Conservation (phyloP, 2,888 invertebrate genomes). For the Ceriagrion tenellum region DNA sequence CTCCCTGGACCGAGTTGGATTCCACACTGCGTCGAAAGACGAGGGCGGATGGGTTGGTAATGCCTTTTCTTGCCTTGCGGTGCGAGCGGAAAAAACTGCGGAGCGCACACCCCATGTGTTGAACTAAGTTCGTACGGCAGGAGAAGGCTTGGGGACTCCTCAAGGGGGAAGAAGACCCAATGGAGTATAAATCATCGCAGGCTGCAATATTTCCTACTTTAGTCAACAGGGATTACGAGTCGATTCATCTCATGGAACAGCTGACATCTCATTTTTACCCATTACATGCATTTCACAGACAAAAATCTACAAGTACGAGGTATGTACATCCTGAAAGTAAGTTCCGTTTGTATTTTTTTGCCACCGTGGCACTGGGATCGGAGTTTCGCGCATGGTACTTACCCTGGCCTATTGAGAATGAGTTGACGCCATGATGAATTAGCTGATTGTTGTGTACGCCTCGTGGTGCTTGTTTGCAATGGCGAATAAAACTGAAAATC, state of each 20-base stretch:
- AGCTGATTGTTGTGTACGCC: no score
- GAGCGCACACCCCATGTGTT: not conserved
- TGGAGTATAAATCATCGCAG: not conserved
- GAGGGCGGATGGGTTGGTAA: not conserved
- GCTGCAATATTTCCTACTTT: not conserved
- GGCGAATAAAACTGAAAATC: no score
- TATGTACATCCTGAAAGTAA: no score
- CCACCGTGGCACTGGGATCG: no score
- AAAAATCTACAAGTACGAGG: no score
- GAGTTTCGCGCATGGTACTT: no score
- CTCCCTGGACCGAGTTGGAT: not conserved
- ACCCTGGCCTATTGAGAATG: no score
- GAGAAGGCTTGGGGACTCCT: not conserved
- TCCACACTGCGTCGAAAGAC: not conserved
- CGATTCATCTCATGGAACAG: not conserved
- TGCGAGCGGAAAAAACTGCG: not conserved
- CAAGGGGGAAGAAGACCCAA: not conserved
- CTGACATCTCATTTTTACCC: not conserved
- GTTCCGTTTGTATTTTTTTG: no score
- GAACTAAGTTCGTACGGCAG: not conserved
- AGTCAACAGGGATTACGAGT: not conserved
- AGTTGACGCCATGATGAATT: no score
- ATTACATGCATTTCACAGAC: not conserved
- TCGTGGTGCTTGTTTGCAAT: no score
- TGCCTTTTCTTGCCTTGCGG: not conserved